A percentile compares a stretch with the other conserved stretches of the same genome.
Conservation (phyloP, 2,888 invertebrate genomes). For the Doris montereyensis region DNA sequence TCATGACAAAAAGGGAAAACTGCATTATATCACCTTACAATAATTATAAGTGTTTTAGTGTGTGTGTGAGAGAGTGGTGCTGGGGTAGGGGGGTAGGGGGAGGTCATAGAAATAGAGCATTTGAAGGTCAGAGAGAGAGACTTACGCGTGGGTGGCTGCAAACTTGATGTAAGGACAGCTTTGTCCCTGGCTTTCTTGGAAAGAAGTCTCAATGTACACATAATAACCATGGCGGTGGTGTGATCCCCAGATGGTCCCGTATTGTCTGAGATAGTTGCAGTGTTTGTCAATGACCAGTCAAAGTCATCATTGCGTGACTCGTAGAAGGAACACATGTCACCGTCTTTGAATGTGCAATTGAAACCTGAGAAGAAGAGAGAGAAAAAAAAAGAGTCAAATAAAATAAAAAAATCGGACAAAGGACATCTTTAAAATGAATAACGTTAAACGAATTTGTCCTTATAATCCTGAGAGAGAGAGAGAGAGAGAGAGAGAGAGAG, state of each 20-base stretch:
- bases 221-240: slow-evolving; percentile 66
- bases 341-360: slow-evolving; percentile 66
- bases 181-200: slow-evolving; percentile 56
- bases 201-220: slow-evolving; percentile 66
- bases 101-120: no score
- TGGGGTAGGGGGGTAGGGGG: no score
- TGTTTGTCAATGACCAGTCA: slow-evolving; percentile 62
- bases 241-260: slow-evolving; percentile 69
- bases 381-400: neutral
- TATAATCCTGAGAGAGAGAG: neutral
- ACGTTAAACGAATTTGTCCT: neutral
- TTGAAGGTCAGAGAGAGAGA: no score
- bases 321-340: slow-evolving; percentile 59
- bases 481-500: neutral
- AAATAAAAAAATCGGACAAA: neutral
- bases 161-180: slow-evolving; percentile 54
- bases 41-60: no score
- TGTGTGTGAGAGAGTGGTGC: no score
- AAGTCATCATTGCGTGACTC: slow-evolving; percentile 63
- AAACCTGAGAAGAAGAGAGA: slow-evolving; percentile 49
- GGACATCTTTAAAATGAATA: neutral
- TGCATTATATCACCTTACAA: no score
- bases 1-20: no score
- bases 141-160: slow-evolving; percentile 46
- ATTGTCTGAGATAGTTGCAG: slow-evolving; percentile 53